Base-by-base conservation (phyloP, 2,888 invertebrate species). In the Rhamnusium bicolor region DNA sequence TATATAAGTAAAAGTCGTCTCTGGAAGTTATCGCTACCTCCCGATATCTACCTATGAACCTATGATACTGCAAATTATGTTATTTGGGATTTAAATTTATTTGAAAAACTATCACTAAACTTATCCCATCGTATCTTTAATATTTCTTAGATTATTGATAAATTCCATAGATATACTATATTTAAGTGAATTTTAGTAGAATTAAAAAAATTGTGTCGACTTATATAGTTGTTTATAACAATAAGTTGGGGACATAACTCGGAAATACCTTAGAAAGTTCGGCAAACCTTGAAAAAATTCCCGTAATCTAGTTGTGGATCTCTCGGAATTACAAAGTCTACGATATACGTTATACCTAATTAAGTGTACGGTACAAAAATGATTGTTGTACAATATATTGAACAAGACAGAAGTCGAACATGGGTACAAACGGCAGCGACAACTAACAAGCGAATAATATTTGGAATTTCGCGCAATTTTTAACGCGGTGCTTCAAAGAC, bases 381-480 rank as follows among this genome's bases (percentile, higher is more conserved):
- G 53, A 71, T 63, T 56, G 58, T 51, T 46, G 54, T 21, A 68
- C 66, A 60, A 61, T 74, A 69, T 66, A 74, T 74, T 49, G 74
- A 66, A 60, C 60, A 72, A 60, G 58, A 69, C 67, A 69, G 73
- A 68, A 69, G 69, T 71, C 66, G 73, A 70, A 75, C 73, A 72
- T 69, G 72, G 74, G 70, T 71, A 63, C 58, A 76, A 74, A 79
- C 76, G 65, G 77, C 72, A 78, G 81, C 82, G 81, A 84, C 85
- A 84, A 84, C 86, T 88, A 88, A 88, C 87, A 86, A 88, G 87
- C 86, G 86, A 84, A 84, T 86, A 88, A 88, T 88, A 88, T 88
- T 88, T 88, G 88, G 87, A 88, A 88, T 88, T 88, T 88, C 87
- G 87, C 86, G 84, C 87, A 85, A 88, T 88, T 88, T 88, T 88